Conservation (phyloP, 2,113 vertebrate genomes). For the Halcyon senegalensis region DNA sequence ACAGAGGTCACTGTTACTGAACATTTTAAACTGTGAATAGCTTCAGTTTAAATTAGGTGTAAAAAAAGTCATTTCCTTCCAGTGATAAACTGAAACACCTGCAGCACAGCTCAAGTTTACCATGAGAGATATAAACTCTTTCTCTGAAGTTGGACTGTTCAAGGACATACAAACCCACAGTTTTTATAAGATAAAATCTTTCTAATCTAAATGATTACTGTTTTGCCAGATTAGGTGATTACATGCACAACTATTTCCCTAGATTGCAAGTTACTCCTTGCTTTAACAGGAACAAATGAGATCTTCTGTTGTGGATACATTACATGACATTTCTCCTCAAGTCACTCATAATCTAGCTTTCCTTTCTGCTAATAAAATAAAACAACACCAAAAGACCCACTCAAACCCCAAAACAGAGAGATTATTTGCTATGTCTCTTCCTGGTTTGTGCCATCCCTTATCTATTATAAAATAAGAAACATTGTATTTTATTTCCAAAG, state of each 20-base stretch:
- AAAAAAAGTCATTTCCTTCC: slow-evolving; percentile 99
- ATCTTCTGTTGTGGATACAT: background rate
- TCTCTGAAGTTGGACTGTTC: slow-evolving; percentile 51
- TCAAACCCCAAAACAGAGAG: background rate
- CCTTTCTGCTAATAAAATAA: background rate
- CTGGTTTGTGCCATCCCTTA: background rate
- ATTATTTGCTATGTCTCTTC: background rate
- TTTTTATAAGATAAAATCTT: slow-evolving; percentile 59
- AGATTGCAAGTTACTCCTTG: background rate
- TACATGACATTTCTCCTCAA: background rate
- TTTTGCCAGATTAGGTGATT: background rate
- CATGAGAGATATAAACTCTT: slow-evolving; percentile 66
- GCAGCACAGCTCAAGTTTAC: slow-evolving; percentile 80
- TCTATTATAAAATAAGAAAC: background rate
- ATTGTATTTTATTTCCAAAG: background rate
- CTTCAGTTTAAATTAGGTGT: slow-evolving; percentile 99
- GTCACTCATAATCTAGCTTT: background rate
- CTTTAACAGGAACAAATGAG: background rate
- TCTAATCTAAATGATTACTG: slow-evolving; percentile 16
- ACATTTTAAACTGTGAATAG: slow-evolving; percentile 96
- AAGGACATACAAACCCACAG: slow-evolving; percentile 23
- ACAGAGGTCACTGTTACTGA: slow-evolving; percentile 92
- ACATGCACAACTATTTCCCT: background rate
- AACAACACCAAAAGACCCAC: background rate
- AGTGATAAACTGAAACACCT: slow-evolving; percentile 91